These are phyloP conservation scores for Epinephelus fuscoguttatus DNA, from an alignment of 2,113 vertebrate species.

Conservation along the genomic window DNA sequence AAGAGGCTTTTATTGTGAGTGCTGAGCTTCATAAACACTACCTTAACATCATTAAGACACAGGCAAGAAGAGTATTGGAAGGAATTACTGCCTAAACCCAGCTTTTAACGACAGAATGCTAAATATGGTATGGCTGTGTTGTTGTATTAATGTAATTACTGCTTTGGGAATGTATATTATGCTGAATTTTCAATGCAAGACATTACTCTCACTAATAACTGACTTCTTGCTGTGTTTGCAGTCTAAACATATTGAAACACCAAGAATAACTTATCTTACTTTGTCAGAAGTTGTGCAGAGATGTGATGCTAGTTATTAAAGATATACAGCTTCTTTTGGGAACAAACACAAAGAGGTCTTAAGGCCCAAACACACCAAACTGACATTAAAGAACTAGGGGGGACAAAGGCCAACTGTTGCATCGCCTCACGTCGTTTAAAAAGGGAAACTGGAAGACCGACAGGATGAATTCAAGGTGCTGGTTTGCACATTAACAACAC, in stretches of 20 bases:
- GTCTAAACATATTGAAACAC: background rate
- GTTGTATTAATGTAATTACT: background rate
- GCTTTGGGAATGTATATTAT: background rate
- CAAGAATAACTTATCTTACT: background rate
- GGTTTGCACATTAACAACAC: too few species aligned
- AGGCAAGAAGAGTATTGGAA: background rate
- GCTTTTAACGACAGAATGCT: background rate
- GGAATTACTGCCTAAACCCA: background rate
- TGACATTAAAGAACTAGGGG: too few species aligned
- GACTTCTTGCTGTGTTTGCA: background rate
- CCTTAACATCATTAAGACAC: background rate
- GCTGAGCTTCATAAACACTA: background rate
- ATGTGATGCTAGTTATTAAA: background rate
- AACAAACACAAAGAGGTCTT: background rate
- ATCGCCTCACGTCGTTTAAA: too few species aligned
- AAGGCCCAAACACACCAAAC: too few species aligned
- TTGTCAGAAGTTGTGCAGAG: background rate
- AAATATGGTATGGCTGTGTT: background rate
- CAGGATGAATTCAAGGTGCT: too few species aligned
- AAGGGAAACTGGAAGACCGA: too few species aligned
- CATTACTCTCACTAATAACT: background rate
- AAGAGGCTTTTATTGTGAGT: background rate
- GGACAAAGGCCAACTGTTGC: too few species aligned
- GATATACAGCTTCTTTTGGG: background rate
- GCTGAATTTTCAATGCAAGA: background rate